Conservation (phyloP, 2,797 vertebrate genomes). For the Siniperca scherzeri region DNA sequence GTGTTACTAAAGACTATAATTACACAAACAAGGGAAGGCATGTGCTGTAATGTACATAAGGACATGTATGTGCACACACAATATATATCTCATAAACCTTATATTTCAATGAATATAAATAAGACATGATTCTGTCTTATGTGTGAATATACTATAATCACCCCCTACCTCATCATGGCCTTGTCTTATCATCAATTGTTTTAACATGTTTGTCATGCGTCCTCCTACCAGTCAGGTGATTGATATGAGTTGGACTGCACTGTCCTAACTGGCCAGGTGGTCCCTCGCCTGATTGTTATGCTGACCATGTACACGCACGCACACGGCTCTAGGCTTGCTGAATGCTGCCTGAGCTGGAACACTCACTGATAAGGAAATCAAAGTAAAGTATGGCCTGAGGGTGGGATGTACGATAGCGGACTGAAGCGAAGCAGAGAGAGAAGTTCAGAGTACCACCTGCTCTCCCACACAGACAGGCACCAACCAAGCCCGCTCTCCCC, state of each 20-base stretch:
- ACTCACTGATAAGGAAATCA: slow-evolving; percentile 65
- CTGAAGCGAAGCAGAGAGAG: slow-evolving; percentile 35
- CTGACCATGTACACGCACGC: slow-evolving; percentile 26
- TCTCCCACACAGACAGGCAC: slow-evolving; percentile 44
- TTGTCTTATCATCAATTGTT: background rate
- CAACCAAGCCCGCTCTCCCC: slow-evolving; percentile 12
- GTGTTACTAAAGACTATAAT: background rate
- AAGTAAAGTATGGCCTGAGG: slow-evolving; percentile 66
- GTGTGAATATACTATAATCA: background rate
- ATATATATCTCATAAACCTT: background rate
- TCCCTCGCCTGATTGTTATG: slow-evolving; percentile 50
- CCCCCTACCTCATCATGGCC: background rate
- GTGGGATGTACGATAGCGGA: slow-evolving; percentile 48
- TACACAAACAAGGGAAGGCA: background rate
- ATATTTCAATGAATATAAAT: background rate
- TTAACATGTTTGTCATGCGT: background rate
- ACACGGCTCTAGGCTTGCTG: slow-evolving; percentile 35
- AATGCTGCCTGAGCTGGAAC: slow-evolving; percentile 54
- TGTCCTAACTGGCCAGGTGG: slow-evolving; percentile 37
- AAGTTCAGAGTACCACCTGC: slow-evolving; percentile 64
- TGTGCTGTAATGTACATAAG: background rate
- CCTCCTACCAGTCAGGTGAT: slow-evolving; percentile 12
- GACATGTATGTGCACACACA: background rate
- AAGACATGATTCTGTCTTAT: background rate
- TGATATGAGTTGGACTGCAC: slow-evolving; percentile 6